Base-by-base conservation (phyloP, 2,113 vertebrate species). In the Datnioides undecimradiatus region DNA sequence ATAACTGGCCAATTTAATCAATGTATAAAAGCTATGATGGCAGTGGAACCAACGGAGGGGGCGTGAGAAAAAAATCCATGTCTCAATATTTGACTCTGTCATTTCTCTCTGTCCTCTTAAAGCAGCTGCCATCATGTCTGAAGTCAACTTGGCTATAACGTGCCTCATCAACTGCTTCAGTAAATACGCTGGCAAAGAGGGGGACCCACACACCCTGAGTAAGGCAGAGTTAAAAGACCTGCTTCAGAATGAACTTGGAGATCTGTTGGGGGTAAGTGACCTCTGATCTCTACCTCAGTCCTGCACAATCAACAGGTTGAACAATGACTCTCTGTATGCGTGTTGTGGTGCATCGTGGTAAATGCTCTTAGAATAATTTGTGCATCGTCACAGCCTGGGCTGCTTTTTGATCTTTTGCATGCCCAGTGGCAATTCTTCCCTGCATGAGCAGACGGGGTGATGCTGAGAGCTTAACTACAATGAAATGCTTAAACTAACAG, bases 201-300 rank as follows among this genome's bases (percentile, higher is more conserved):
- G 96, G 0, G 95, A 97, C 90, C 94, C 91, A 40, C 0, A 23
- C 36, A 96, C 94, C 57, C 94, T 99, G 92, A 96, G 72, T 88
- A 97, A 96, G 83, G 94, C 43, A 57, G 97, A 99, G 89, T 86
- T 98, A 68, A 98, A 96, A 63, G 95, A 96, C 0, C 85, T 98
- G 79, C 94, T 98, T 54, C 87, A 94, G 51, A 88, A 73, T 0
- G 96, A 98, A 83, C 34, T 99, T 43, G 90, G 92, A 3, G 90
- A 90, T 0, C 57, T 96, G 3, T 21, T 97, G 45, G 81, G 93
- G 60, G 97, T 98, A 64, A 93, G 96, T 86, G 59, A 76, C 49
- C 38, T 65, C 25, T 68, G 52, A 62, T 71, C 0, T 36, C 34
- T n/a, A 13, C 49, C 25, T 58, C 10, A 73, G 19, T 14, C 21